phyloP scores from a whole-genome alignment of 2,888 invertebrate genomes.

The Cenopis cana region DNA sequence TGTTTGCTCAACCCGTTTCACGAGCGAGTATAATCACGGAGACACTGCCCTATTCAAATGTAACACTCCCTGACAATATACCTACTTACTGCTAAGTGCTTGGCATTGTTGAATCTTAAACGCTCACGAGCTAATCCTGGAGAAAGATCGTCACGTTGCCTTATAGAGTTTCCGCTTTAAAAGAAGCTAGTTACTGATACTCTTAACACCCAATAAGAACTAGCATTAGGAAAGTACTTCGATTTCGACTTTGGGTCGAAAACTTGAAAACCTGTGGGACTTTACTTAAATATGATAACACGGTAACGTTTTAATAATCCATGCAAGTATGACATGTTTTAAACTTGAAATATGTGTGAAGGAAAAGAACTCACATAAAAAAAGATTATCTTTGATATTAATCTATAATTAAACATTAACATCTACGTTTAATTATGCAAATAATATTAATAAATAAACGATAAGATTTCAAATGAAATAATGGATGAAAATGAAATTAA shows the following conservation, averaged over 20 bases:
- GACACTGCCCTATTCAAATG: constrained; percentile 60
- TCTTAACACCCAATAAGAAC: not conserved
- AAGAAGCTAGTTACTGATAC: not conserved
- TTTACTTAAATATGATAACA: no score
- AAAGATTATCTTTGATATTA: no score
- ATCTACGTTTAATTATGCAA: not conserved
- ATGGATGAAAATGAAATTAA: constrained; percentile 62
- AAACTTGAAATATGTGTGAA: no score
- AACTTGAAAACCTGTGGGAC: no score
- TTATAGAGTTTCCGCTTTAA: not conserved
- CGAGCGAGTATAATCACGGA: constrained; percentile 60
- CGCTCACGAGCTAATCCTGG: constrained; percentile 25
- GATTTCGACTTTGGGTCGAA: no score
- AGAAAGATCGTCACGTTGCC: not conserved
- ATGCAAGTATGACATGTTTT: no score
- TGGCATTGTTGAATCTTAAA: constrained; percentile 32
- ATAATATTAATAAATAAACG: not conserved
- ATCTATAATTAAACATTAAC: not conserved
- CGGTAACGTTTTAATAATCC: no score
- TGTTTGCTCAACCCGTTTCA: constrained; percentile 63
- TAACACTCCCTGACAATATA: constrained; percentile 56
- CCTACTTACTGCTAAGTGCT: constrained; percentile 44
- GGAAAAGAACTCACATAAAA: no score
- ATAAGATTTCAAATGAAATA: constrained; percentile 33
- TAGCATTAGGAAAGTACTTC: not conserved